Evolutionary conservation across 2,888 invertebrate genomes (phyloP), one percentile per base, ranked within the genome.

Genomic region (Platycheirus albimanus): DNA sequence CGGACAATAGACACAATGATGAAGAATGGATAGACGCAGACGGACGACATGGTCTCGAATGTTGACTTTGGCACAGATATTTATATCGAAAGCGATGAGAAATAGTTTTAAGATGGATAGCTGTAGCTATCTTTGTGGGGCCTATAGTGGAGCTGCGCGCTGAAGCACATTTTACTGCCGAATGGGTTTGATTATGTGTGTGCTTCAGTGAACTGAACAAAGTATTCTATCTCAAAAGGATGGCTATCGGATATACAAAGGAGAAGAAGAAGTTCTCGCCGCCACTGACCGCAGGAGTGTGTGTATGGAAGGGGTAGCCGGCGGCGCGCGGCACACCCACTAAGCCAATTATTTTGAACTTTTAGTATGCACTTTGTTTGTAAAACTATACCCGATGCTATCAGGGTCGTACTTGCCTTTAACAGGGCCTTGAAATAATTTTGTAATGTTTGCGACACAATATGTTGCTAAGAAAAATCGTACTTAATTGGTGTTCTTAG

Each of bases 11-110:
- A 72, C n/a, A n/a, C 10, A 3, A 41, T 41, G 58, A 58, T 74
- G 78, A 72, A 61, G 45, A 64, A 74, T 69, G 58, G 69, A 78
- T 74, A 51, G 54, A 77, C 58, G n/a, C 33, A 56, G 54, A 56
- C 70, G 66, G 51, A 17, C 70, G 81, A 81, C 61, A 71, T 67
- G 61, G 66, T 71, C 61, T 69, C 61, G 45, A 54, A 19, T 56
- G 83, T 67, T 83, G 83, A 83, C 83, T 83, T 83, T 63, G 77
- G 64, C 71, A 69, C 24, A 83, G 78, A 56, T 83, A 83, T 78
- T 83, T 83, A 63, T 78, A 74, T 52, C 58, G 19, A 56, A 49
- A 54, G 77, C 66, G 49, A 51, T 20, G 70, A 58, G 30, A 72
- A 54, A 54, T 67, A 67, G 54, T 41, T 58, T 58, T 20, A 17